Evolutionary conservation across 2,888 invertebrate species (phyloP), one percentile per base, ranked within the genome.

Genomic region (Augochlorella aurata): DNA sequence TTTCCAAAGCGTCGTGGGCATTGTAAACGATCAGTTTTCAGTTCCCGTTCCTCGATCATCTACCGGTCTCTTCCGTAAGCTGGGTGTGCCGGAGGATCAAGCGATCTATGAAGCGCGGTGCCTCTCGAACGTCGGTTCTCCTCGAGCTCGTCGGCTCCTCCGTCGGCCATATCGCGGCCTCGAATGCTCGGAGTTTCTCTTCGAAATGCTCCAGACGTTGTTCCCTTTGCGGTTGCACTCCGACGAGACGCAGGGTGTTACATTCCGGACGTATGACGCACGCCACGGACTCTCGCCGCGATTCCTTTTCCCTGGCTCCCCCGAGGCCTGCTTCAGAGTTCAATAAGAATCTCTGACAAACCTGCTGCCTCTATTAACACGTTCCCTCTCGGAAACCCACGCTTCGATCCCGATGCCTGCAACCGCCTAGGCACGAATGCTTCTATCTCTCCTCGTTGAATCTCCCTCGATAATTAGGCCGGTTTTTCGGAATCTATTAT

Each of bases 231-330:
- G 84, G 88, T 79, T 80, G 82, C 84, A 77, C 81, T 81, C 81
- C 75, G 87, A 81, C 86, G 80, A 88, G 86, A 84, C 82, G 49
- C 77, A 85, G 90, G 89, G 90, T 91, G 91, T 92, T 90, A 90
- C 91, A 92, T 92, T 92, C 92, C 92, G 88, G 87, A 87, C 88
- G 88, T 89, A 90, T 92, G 92, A 92, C 91, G 92, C 92, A 88
- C 88, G 78, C 89, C 77, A 70, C 67, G 79, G 83, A 83, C 79
- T 77, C 84, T 81, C 75, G 78, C 77, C 69, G 82, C 87, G 82
- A 87, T 88, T 84, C 82, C 87, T 81, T 86, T 82, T 80, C 79
- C 54, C 70, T 79, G 76, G 68, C 45, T 66, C 50, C 68, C 44
- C n/a, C 65, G 75, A 66, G 71, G 73, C 73, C 50, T 70, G 67